Base-by-base conservation (phyloP, 2,797 vertebrate species). In the Artibeus jamaicensis region DNA sequence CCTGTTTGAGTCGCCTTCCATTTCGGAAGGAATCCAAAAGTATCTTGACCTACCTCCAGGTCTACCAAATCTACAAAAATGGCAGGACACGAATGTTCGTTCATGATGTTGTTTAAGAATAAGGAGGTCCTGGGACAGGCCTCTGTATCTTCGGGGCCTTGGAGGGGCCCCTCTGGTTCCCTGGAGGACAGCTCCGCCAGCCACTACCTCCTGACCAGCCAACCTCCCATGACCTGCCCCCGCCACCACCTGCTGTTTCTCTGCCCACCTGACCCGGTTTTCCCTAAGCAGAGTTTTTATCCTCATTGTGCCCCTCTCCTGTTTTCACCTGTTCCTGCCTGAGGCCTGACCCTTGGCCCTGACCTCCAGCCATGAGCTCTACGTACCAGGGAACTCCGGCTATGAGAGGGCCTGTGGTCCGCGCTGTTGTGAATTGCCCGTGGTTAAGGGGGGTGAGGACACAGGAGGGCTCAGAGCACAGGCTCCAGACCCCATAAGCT, bases 171-270 rank as follows among this genome's bases (percentile, higher is more conserved):
- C 18, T 42, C 53, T 5, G 16, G 26, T 37, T 1, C n/a, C n/a
- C 84, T 39, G 57, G 39, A 32, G 21, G 24, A 2, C 18, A 77
- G 0, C 37, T 21, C 39, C 0, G 2, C 26, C 32, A 24, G 55
- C 22, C 1, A 14, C 16, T 74, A 15, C 67, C 3, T 0, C 44
- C 21, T n/a, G 24, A 67, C 24, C 10, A n/a, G 26, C 55, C 0
- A 2, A 29, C 24, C 70, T 53, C 19, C 22, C 0, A 22, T n/a
- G 3, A 55, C n/a, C 22, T 21, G 8, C 57, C 2, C n/a, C 22
- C 26, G 8, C 57, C 2, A 0, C 16, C 16, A 15, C 79, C 68
- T 62, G 86, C 73, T 42, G n/a, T 22, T 22, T 79, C 88, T 83
- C 42, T 8, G 78, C 67, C 34, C 57, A 16, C 37, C 55, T 59